Evolutionary conservation across 1,140 invertebrate species (phyloP), one percentile per base, ranked within the genome.

Genomic region (Antheraea mylitta): DNA sequence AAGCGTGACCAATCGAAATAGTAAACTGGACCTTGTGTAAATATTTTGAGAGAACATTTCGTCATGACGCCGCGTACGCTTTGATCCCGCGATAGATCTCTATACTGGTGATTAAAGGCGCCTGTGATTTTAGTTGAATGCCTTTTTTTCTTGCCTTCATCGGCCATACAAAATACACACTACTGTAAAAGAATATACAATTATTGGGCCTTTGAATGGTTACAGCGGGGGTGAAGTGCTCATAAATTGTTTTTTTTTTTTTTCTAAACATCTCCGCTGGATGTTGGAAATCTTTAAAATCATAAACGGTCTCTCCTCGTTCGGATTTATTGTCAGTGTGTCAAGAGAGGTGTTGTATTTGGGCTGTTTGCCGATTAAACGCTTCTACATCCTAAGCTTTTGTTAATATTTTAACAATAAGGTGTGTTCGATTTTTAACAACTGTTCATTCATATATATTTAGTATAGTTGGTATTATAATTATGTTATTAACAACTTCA

Each of bases 171-270:
- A 86, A 89, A 87, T 86, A 82, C 82, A 89, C 85, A 92, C 90
- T 90, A 92, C 90, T 87, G 87, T 92, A 90, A 91, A 92, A 92
- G 90, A 90, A 90, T 90, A 90, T 90, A 92, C 90, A 92, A 92
- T 92, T 92, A 92, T 90, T 88, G 81, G 73, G 85, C 79, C 80
- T 89, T 90, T 90, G 90, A 92, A 90, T 87, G 86, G 85, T 86
- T 90, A 85, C 90, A 90, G 90, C 87, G 90, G 88, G 90, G 86
- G 87, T 90, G 88, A 90, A 90, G 86, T 89, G 88, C 78, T 80
- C 88, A 90, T 92, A 92, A 92, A 92, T 92, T 88, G 85, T 86
- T 84, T 71, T 82, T 89, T n/a, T n/a, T n/a, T 90, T 92, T 90
- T 90, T 87, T 71, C 53, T 30, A 45, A 58, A 37, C 37, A 45